A percentile compares a stretch with the other conserved stretches of the same genome.
phyloP scores from a whole-genome alignment of 1,140 invertebrate species.

The Papilio polytes region DNA sequence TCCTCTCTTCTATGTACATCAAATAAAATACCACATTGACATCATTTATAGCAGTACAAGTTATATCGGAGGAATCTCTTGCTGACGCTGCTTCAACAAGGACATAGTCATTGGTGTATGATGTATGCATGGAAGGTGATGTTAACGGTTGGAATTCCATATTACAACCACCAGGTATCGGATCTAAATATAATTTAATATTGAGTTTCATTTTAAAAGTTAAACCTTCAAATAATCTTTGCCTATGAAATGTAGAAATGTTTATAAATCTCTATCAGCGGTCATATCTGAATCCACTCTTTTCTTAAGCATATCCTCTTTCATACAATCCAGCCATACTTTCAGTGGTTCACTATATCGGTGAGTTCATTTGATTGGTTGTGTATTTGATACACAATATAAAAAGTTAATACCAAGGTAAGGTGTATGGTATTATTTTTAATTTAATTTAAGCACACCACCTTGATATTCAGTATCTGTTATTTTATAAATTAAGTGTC shows the following conservation, averaged over 20 bases:
- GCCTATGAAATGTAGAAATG: too few species aligned
- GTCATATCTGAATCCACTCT: too few species aligned
- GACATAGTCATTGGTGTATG: slow-evolving; percentile 82
- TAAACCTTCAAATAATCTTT: too few species aligned
- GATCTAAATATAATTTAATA: slow-evolving; percentile 78
- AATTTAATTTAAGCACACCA: too few species aligned
- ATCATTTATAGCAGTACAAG: slow-evolving; percentile 65
- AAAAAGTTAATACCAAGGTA: too few species aligned
- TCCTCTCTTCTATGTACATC: slow-evolving; percentile 85
- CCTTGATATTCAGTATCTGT: neutral
- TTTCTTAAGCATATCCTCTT: too few species aligned
- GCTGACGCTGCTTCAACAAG: slow-evolving; percentile 86
- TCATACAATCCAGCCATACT: too few species aligned
- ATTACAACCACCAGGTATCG: slow-evolving; percentile 91
- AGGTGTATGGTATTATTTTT: too few species aligned
- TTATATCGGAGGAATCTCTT: slow-evolving; percentile 61
- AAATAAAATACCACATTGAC: slow-evolving; percentile 86
- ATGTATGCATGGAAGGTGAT: slow-evolving; percentile 86
- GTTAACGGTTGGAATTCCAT: slow-evolving; percentile 87
- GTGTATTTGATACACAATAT: too few species aligned
- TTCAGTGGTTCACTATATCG: too few species aligned
- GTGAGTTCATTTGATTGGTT: too few species aligned
- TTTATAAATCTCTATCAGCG: too few species aligned
- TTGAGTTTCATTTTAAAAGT: neutral
- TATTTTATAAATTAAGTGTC: neutral